Evolutionary conservation across 1,140 invertebrate species (phyloP).

Genomic region (Luehdorfia chinensis): DNA sequence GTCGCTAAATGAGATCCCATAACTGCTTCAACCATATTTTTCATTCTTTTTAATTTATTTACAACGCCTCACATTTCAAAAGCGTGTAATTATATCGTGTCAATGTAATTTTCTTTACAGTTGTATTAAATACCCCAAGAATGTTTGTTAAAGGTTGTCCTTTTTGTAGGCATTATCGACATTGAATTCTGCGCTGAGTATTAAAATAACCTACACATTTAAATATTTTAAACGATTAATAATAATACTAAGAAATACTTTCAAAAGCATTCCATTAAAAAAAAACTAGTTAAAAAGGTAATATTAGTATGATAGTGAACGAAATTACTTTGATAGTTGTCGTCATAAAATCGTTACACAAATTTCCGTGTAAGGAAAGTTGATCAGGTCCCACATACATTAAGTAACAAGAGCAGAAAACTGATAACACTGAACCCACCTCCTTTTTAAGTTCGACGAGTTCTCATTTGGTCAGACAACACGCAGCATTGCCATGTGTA

Average conservation of each 20-base stretch:
- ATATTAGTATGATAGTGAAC: too few relatives aligned
- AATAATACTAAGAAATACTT: too few relatives aligned
- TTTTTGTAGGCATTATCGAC: too few relatives aligned
- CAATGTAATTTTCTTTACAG: background rate
- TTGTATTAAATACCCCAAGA: background rate
- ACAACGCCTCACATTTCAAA: slow-evolving; percentile 1
- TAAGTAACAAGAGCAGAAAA: slow-evolving; percentile 20
- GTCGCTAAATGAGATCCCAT: slow-evolving; percentile 19
- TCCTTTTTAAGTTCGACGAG: slow-evolving; percentile 17
- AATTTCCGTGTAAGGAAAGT: slow-evolving; percentile 11
- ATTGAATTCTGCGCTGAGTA: too few relatives aligned
- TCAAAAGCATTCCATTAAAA: too few relatives aligned
- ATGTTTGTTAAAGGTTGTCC: too few relatives aligned
- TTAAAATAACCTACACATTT: too few relatives aligned
- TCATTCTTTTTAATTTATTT: slow-evolving; percentile 10
- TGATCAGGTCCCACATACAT: slow-evolving; percentile 19
- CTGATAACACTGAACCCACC: slow-evolving; percentile 18
- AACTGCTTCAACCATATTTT: background rate
- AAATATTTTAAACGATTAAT: too few relatives aligned
- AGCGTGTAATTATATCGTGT: slow-evolving; percentile 6
- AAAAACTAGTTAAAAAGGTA: too few relatives aligned
- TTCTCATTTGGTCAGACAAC: slow-evolving; percentile 16
- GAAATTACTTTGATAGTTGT: too few relatives aligned
- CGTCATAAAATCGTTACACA: too few relatives aligned
- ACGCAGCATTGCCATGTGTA: background rate